phyloP scores from a whole-genome alignment of 2,113 vertebrate species.

The Euleptes europaea region DNA sequence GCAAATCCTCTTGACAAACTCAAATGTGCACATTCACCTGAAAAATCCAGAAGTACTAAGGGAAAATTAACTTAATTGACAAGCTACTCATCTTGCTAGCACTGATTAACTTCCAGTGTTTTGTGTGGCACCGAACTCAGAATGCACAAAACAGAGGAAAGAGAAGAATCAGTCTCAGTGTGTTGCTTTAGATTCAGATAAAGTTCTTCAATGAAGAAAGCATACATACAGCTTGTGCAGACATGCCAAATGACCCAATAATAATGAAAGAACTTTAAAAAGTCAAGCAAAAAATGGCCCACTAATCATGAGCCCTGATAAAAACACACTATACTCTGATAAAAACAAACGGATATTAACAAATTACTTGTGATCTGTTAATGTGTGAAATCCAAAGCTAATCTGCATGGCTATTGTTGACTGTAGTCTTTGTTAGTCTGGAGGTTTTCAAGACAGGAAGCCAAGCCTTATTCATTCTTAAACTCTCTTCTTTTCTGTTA shows the following conservation, averaged over 20 bases:
- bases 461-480: no score
- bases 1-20: slow-evolving; percentile 1
- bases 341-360: background rate
- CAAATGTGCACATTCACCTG: slow-evolving; percentile 1
- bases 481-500: no score
- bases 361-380: no score
- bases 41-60: slow-evolving; percentile 1
- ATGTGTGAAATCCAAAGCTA: no score
- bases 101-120: slow-evolving; percentile 1
- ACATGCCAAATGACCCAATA: background rate
- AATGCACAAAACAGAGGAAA: background rate
- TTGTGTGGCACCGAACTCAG: slow-evolving; percentile 16
- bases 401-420: no score
- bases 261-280: background rate
- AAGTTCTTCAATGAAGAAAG: background rate
- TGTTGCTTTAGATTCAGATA: background rate
- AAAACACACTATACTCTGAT: background rate
- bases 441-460: no score
- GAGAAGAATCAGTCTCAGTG: background rate
- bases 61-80: slow-evolving; percentile 4
- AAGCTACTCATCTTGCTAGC: slow-evolving; percentile 14
- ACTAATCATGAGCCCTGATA: background rate
- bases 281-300: background rate
- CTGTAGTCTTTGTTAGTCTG: no score
- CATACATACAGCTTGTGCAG: background rate